Evolutionary conservation across 2,113 vertebrate genomes (phyloP).

Genomic region (Gobio gobio): DNA sequence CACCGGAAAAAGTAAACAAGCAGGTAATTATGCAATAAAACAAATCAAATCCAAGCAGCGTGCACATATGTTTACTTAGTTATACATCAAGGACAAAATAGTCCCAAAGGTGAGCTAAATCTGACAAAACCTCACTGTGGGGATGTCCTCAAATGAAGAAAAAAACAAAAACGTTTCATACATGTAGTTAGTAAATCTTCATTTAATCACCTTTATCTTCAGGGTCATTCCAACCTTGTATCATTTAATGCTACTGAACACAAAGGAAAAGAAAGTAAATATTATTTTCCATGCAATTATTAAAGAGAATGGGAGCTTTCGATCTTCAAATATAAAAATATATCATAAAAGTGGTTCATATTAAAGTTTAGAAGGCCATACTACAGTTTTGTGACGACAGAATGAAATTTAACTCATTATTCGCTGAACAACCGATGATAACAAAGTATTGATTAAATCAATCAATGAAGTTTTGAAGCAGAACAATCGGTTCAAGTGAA

Average conservation of each 20-base stretch:
- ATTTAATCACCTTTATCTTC: background rate
- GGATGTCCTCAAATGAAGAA: background rate
- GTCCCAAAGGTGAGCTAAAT: background rate
- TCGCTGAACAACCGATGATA: background rate
- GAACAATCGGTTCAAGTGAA: background rate
- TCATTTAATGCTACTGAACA: background rate
- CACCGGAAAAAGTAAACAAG: background rate
- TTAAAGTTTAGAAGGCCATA: background rate
- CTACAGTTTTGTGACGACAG: background rate
- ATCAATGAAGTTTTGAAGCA: background rate
- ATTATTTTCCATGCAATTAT: background rate
- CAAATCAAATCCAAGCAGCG: background rate
- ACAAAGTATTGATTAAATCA: background rate
- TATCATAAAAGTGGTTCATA: background rate
- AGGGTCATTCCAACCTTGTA: background rate
- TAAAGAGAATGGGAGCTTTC: background rate
- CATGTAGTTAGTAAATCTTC: too few relatives aligned
- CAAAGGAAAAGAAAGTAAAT: background rate
- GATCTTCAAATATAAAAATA: background rate
- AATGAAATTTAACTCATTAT: background rate
- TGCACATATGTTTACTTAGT: background rate
- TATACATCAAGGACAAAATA: background rate
- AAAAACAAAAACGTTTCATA: background rate
- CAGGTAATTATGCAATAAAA: constrained; percentile 12
- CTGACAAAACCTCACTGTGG: background rate